These are phyloP conservation scores for Gracilinanus agilis DNA, from an alignment of 2,113 vertebrate genomes.

Conservation along the genomic window DNA sequence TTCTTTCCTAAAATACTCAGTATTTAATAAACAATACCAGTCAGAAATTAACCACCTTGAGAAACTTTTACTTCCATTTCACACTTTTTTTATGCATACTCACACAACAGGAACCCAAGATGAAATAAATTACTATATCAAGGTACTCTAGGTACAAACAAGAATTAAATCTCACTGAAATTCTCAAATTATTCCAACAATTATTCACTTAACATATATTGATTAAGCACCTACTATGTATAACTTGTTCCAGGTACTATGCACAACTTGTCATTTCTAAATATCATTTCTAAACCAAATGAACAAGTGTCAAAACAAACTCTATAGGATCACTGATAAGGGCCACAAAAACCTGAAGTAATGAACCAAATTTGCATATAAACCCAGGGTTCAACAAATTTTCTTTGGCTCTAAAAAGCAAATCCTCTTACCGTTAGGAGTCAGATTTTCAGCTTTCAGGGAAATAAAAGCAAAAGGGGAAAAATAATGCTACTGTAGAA, in stretches of 20 bases:
- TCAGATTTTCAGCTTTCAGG: background rate
- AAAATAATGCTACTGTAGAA: background rate
- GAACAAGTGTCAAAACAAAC: conserved; percentile 43
- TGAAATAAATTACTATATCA: conserved; percentile 35
- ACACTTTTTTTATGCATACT: background rate
- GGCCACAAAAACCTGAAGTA: background rate
- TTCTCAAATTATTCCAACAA: conserved; percentile 51
- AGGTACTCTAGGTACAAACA: background rate
- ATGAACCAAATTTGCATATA: background rate
- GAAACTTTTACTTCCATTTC: background rate
- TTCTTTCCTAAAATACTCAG: background rate
- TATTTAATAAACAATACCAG: background rate
- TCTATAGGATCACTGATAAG: background rate
- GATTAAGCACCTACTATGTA: background rate
- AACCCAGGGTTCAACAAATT: background rate
- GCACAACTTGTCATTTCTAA: no score
- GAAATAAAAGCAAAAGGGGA: background rate
- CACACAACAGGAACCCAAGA: background rate
- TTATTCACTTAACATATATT: conserved; percentile 29
- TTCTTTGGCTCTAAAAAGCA: background rate
- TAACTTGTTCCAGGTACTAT: background rate
- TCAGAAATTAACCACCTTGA: background rate
- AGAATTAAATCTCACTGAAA: conserved; percentile 54
- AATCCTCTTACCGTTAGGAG: background rate
- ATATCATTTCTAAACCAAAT: conserved; percentile 45